Base-by-base conservation (phyloP, 2,888 invertebrate genomes). In the Drosophila multiciliata region DNA sequence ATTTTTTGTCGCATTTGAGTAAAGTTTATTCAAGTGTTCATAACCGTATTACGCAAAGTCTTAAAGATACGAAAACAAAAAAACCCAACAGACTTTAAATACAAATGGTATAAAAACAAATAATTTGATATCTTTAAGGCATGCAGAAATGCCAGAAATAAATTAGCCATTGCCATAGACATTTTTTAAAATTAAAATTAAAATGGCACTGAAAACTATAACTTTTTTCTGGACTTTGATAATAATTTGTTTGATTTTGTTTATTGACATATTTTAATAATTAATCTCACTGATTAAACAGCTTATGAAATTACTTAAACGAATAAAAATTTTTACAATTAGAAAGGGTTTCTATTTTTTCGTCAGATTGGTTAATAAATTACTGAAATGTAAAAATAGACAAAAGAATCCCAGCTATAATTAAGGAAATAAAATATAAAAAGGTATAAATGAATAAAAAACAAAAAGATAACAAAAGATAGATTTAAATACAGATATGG, bases 11-110 rank as follows among this genome's bases (percentile, higher is more conserved):
- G 54, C 54, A 54, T 26, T 36, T 17, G 26, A 38, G 20, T 23
- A 60, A 57, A 59, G 36, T 78, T 73, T 78, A 35, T 15, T 49
- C 68, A 77, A 68, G 55, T 77, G 76, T 60, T 62, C 1, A 23
- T 8, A 42, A 29, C 40, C 15, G n/a, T 23, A 33, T n/a, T 17
- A n/a, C 3, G n/a, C 11, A 23, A 40, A 54, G 54, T 20, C 15
- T 42, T 38, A 17, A 38, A 38, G 17, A 50, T 6, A 6, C 29
- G 29, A 12, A 29, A 29, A 26, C 9, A 11, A 26, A 49, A 49
- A 11, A 26, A 26, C 17, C 15, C 26, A 26, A 55, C n/a, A 40
- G 29, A 40, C 40, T 57, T 40, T 40, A 20, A 38, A 55, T 20
- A 20, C 26, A 38, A 29, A 29, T 38, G 40, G 40, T 20, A 29